These are phyloP conservation scores for Oceanodroma leucorhoa DNA, from an alignment of 2,797 vertebrate species.

Conservation along the genomic window DNA sequence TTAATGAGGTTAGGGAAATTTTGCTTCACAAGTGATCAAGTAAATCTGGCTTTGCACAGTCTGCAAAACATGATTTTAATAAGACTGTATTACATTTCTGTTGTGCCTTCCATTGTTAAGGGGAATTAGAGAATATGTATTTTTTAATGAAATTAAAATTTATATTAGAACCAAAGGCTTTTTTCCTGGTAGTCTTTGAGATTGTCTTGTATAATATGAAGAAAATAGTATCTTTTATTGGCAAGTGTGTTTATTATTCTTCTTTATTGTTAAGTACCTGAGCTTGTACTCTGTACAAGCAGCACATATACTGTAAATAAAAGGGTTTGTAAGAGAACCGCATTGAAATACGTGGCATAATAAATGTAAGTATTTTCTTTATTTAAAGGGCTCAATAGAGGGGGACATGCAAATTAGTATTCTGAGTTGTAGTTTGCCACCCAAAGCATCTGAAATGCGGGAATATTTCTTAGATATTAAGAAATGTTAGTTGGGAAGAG, in stretches of 20 bases:
- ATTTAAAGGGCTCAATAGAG: background rate
- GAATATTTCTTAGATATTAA: background rate
- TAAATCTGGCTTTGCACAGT: background rate
- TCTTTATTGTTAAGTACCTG: background rate
- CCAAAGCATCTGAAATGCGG: background rate
- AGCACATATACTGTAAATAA: background rate
- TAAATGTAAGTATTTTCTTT: background rate
- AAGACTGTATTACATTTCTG: background rate
- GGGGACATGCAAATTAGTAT: background rate
- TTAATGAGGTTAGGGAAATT: slow-evolving; percentile 28
- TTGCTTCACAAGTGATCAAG: background rate
- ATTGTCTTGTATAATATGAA: background rate
- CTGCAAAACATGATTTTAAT: background rate
- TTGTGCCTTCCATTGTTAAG: background rate
- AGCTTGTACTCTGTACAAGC: background rate
- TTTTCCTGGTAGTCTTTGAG: background rate
- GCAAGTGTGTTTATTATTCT: background rate
- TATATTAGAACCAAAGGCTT: background rate
- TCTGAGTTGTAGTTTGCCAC: background rate
- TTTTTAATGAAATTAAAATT: background rate
- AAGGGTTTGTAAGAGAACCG: background rate
- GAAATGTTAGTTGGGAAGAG: background rate
- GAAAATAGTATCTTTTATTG: background rate
- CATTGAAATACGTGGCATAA: background rate
- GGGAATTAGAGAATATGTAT: background rate